Evolutionary conservation across 1,140 invertebrate species (phyloP), one percentile per base, ranked within the genome.

Genomic region (Rhyacophila brunnea): DNA sequence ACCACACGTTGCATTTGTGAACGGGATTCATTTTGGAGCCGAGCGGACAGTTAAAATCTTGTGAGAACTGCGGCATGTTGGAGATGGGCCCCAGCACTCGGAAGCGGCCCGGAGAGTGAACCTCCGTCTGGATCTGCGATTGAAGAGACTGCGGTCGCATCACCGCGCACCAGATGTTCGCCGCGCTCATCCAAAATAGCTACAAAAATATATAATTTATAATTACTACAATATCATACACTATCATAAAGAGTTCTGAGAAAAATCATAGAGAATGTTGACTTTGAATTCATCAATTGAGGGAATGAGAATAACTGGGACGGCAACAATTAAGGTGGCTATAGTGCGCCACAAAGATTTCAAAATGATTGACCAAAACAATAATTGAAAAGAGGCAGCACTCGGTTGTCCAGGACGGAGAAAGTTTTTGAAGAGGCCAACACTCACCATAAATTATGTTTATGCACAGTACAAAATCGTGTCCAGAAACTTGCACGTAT

Each of bases 1-100:
- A 91, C 89, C 89, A 90, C 11, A 91, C 85, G 68, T 82, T 80
- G 77, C 95, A 98, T 71, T 95, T 97, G 0, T 92, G 81, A n/a
- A 71, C 67, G 1, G 94, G 93, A 74, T 97, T 96, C 92, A 97
- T 95, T 20, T 81, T 83, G 0, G 89, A 86, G 1, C 86, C 87
- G 0, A 78, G 55, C 0, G 90, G 87, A 74, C 95, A 98, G 40
- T 88, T 86, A 75, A 94, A 98, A 73, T 95, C 92, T 49, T 81
- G 72, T 0, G 91, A 80, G 74, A 98, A 98, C 57, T 94, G 89
- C 45, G 85, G 81, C 77, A 91, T 88, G 71, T 98, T 98, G 28
- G 91, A 91, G 15, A 97, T 74, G 0, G 93, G 91, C 3, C 94
- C 93, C 38, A 90, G 79, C 0, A 97, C 91, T 42, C 93, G 85